A percentile compares a stretch with the other conserved stretches of the same genome.
Conservation (phyloP, 1,140 invertebrate species). For the Rhizoglyphus robini region DNA sequence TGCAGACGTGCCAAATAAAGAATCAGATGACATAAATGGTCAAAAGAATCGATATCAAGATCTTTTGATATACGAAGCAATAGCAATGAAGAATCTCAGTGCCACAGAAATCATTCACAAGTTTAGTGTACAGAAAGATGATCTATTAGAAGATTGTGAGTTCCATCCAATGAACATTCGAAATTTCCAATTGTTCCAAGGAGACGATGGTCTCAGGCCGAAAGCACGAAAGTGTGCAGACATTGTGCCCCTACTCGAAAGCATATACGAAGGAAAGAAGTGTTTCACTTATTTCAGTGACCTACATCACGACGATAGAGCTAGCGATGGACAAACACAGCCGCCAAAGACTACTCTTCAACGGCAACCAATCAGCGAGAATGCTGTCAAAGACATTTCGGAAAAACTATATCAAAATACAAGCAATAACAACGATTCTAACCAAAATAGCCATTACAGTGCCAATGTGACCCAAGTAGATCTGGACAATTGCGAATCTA, state of each 20-base stretch:
- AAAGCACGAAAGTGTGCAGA: background rate
- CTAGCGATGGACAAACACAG: background rate
- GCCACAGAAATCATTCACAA: background rate
- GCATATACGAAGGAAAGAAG: constrained; percentile 1
- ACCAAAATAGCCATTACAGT: too few species aligned
- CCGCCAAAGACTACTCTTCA: background rate
- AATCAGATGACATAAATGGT: background rate
- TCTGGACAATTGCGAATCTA: background rate
- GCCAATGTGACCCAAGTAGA: background rate
- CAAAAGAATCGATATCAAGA: background rate
- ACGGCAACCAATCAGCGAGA: background rate
- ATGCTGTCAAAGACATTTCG: background rate
- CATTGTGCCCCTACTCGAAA: background rate
- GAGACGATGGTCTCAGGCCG: background rate
- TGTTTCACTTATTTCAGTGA: constrained; percentile 5
- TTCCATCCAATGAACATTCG: background rate
- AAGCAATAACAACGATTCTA: too few species aligned
- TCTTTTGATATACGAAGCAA: background rate
- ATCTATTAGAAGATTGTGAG: background rate
- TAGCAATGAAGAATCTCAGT: background rate
- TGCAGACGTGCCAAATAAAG: background rate
- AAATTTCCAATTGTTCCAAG: background rate
- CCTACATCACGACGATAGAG: background rate
- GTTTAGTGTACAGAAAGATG: background rate
- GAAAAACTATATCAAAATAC: background rate